Base-by-base conservation (phyloP, 2,797 vertebrate genomes). In the Adelosebastes latens region DNA sequence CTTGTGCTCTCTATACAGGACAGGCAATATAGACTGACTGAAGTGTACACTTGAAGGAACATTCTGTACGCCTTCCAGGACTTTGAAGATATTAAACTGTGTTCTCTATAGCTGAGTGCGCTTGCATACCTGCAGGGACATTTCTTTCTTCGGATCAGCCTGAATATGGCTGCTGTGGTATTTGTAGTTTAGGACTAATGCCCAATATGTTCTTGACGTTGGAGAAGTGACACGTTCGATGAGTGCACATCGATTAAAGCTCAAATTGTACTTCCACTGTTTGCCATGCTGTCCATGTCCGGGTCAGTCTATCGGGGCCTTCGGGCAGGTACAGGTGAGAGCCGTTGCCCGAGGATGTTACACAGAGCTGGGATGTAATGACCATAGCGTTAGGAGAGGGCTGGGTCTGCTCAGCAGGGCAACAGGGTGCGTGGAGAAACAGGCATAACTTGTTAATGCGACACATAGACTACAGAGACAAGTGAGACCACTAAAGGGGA, bases 21-120 rank as follows among this genome's bases (percentile, higher is more conserved):
- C 24, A 52, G 16, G 69, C 55, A 52, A 67, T n/a, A 7, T 1
- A 39, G 59, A 34, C 29, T 65, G 71, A 75, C 72, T 71, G 46
- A 77, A 77, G 65, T 11, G n/a, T 69, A 75, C 71, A 74, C 68
- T 76, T 80, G 49, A 80, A 80, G 65, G 82, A 86, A 78, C 80
- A 82, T 77, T 61, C 61, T 84, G 87, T 73, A 20, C 75, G 20
- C 58, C 31, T 46, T 69, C 39, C 65, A 61, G 39, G 72, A 80
- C 81, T 81, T 14, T 67, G 64, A 64, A 81, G 68, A 82, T 76
- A 73, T 68, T 52, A 60, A 61, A 68, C 71, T 60, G 27, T 69
- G 36, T 39, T 76, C 29, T 71, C 24, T 52, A 1, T n/a, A 31
- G 53, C 14, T 24, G 46, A 76, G 22, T 18, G 31, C 0, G 0